phyloP scores from a whole-genome alignment of 2,797 vertebrate species.

The Schizopygopsis malacanthus region DNA sequence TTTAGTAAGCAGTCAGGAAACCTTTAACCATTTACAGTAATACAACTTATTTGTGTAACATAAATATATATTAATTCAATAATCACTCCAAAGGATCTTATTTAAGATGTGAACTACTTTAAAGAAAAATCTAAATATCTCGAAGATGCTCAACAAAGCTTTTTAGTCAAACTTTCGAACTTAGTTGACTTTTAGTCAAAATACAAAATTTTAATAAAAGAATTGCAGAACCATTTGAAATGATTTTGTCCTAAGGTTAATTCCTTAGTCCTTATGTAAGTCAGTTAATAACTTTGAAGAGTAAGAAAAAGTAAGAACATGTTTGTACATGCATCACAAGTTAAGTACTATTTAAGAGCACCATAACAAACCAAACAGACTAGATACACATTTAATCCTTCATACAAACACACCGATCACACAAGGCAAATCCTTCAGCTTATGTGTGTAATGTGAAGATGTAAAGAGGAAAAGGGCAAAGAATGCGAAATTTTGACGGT shows the following conservation, averaged over 20 bases:
- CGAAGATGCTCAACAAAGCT: not conserved
- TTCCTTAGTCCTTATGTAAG: conserved; percentile 32
- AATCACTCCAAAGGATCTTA: not conserved
- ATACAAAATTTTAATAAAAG: not conserved
- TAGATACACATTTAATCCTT: conserved; percentile 5
- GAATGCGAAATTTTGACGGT: not conserved
- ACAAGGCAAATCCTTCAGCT: conserved; percentile 6
- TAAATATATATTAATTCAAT: not conserved
- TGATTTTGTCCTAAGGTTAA: conserved; percentile 7
- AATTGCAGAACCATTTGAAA: not conserved
- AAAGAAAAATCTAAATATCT: not conserved
- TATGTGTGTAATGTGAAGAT: not conserved
- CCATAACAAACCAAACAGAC: not conserved
- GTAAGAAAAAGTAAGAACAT: conserved; percentile 10
- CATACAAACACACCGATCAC: not conserved
- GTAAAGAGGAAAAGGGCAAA: conserved; percentile 41
- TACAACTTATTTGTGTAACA: not conserved
- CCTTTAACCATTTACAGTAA: not conserved
- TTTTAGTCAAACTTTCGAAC: not conserved
- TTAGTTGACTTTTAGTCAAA: not conserved
- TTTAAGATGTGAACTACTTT: not conserved
- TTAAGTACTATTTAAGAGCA: not conserved
- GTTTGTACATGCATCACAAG: not conserved
- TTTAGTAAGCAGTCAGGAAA: not conserved
- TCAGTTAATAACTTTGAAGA: not conserved